Evolutionary conservation across 2,888 invertebrate species (phyloP).

Genomic region (Drosophila ustulata): DNA sequence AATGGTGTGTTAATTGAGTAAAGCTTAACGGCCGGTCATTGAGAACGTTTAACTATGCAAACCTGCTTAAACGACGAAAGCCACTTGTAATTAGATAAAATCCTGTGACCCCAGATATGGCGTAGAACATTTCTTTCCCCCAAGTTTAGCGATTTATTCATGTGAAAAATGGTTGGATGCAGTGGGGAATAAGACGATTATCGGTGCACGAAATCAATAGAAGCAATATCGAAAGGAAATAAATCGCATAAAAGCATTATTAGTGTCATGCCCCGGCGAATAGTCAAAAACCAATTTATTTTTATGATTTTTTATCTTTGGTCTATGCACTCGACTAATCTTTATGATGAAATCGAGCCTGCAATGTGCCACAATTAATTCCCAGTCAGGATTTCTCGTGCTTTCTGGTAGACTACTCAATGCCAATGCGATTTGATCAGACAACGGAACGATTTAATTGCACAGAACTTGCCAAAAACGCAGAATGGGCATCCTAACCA

Average conservation of each 20-base stretch:
- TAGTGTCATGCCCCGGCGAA: slow-evolving; percentile 19
- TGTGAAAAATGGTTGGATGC: slow-evolving; percentile 35
- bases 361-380: slow-evolving; percentile 65
- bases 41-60: slow-evolving; percentile 29
- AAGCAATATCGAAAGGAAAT: slow-evolving; percentile 50
- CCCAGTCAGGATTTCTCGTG: slow-evolving; percentile 29
- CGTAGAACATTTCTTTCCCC: background rate
- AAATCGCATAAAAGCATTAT: slow-evolving; percentile 50
- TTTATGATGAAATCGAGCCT: slow-evolving; percentile 71
- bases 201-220: slow-evolving; percentile 53
- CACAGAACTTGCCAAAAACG: slow-evolving; percentile 60
- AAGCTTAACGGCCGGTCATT: slow-evolving; percentile 16
- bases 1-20: slow-evolving; percentile 18
- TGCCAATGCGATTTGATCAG: slow-evolving; percentile 40
- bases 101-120: background rate
- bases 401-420: slow-evolving; percentile 31
- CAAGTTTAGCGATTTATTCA: slow-evolving; percentile 19
- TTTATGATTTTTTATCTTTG: slow-evolving; percentile 66
- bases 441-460: slow-evolving; percentile 66
- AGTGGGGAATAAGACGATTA: slow-evolving; percentile 47
- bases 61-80: slow-evolving; percentile 8
- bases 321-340: slow-evolving; percentile 45
- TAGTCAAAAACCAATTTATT: slow-evolving; percentile 68
- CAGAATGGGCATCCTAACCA: slow-evolving; percentile 11
- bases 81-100: slow-evolving; percentile 11